Conservation (phyloP, 2,113 vertebrate genomes). For the Helogale parvula region DNA sequence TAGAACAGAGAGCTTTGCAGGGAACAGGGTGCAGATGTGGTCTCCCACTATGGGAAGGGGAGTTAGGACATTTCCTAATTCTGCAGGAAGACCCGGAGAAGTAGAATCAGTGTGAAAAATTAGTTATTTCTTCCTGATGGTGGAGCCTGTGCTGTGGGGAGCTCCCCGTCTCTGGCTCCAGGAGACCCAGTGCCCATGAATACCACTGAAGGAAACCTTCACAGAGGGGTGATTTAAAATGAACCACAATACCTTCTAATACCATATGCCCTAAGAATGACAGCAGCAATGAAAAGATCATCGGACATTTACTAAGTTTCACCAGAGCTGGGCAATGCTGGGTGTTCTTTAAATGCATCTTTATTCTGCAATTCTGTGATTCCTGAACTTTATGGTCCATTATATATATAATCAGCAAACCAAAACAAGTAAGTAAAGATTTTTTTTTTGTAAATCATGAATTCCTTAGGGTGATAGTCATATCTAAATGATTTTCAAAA, state of each 20-base stretch:
- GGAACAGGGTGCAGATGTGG: fast-evolving
- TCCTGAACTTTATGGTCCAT: background rate
- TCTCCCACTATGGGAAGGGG: too few relatives aligned
- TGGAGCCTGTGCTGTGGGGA: background rate
- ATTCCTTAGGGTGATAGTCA: background rate
- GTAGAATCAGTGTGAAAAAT: background rate
- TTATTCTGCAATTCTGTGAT: background rate
- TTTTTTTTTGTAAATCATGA: background rate
- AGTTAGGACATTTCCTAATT: background rate
- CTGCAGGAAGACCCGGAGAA: background rate
- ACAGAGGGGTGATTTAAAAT: background rate
- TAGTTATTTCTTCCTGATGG: background rate
- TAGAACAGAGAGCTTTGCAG: background rate
- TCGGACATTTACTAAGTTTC: background rate
- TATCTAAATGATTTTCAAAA: background rate
- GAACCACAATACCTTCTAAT: background rate
- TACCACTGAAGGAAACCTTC: background rate
- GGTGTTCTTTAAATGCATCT: background rate
- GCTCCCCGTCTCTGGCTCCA: background rate
- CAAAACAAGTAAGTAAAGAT: background rate
- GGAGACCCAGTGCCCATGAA: background rate
- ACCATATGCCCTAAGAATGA: background rate
- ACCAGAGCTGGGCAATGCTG: too few relatives aligned
- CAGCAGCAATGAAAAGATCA: background rate
- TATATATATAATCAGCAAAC: background rate